Evolutionary conservation across 2,797 vertebrate species (phyloP), one percentile per base, ranked within the genome.

Genomic region (Orestias chungarensis): DNA sequence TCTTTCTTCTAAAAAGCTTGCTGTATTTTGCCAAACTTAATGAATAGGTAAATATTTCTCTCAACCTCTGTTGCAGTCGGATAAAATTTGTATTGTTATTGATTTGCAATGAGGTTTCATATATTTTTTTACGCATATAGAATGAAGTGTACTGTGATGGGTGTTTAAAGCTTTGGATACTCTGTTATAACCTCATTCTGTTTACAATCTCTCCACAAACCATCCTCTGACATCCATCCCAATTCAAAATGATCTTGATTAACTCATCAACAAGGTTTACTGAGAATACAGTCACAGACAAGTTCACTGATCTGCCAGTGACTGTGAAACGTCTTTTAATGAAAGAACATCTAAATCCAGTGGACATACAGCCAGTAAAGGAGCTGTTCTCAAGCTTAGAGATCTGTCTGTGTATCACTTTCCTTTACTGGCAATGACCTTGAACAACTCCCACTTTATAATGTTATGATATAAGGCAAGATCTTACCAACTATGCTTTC

Each of bases 391-490:
- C 65, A 61, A n/a, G 42, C 43, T 49, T 76, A 17, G 44, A 42
- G 25, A 71, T 65, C 11, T 68, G 57, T 4, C n/a, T 67, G 38
- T 38, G 70, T 50, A 49, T 55, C 43, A 66, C 33, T 6, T 61
- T 55, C 40, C 40, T 55, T 72, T 71, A 47, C 15, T 12, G 44
- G 42, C 42, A 55, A 18, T 73, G 68, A 38, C 49, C 76, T 73
- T n/a, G 69, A 35, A 33, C 59, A 69, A 40, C 55, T 71, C 54
- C 66, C 74, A 68, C 27, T 73, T 43, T 65, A 33, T 65, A 49
- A 50, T 1, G 11, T 29, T 55, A 2, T 55, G 31, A 6, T 29
- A 17, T 54, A 70, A 52, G 66, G 47, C 27, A 82, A 47, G 46
- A 47, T 47, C 23, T 79, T 49, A 43, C 68, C 68, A n/a, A n/a